Evolutionary conservation across 2,113 vertebrate genomes (phyloP).

Genomic region (Crotalus horridus): DNA sequence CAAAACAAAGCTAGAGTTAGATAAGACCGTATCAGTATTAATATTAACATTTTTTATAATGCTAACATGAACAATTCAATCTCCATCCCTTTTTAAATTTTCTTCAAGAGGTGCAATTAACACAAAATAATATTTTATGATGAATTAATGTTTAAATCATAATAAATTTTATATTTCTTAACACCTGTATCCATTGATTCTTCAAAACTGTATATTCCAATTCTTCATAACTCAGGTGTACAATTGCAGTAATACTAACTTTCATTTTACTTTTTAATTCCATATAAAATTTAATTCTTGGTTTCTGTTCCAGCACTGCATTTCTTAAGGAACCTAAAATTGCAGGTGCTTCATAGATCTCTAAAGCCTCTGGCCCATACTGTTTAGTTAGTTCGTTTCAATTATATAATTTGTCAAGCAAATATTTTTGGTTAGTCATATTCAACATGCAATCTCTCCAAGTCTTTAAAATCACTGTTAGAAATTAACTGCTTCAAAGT

Average conservation of each 20-base stretch:
- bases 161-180: background rate
- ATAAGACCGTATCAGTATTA: background rate
- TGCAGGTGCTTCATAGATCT: background rate
- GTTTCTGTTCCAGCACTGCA: background rate
- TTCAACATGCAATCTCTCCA: background rate
- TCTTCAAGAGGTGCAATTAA: background rate
- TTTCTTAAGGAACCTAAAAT: background rate
- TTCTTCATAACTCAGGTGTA: background rate
- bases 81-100: background rate
- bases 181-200: background rate
- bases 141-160: background rate
- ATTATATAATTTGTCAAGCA: background rate
- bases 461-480: background rate
- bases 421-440: background rate
- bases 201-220: background rate
- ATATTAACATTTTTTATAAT: background rate
- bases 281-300: background rate
- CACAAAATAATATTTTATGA: background rate
- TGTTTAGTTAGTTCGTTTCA: background rate
- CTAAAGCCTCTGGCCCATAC: background rate
- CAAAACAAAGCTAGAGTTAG: background rate
- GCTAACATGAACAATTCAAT: background rate
- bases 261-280: background rate
- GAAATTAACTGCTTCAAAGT: background rate
- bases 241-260: background rate